A percentile compares a stretch with the other conserved stretches of the same genome.
phyloP scores from a whole-genome alignment of 2,113 vertebrate species.

The Heterotilapia buettikoferi region DNA sequence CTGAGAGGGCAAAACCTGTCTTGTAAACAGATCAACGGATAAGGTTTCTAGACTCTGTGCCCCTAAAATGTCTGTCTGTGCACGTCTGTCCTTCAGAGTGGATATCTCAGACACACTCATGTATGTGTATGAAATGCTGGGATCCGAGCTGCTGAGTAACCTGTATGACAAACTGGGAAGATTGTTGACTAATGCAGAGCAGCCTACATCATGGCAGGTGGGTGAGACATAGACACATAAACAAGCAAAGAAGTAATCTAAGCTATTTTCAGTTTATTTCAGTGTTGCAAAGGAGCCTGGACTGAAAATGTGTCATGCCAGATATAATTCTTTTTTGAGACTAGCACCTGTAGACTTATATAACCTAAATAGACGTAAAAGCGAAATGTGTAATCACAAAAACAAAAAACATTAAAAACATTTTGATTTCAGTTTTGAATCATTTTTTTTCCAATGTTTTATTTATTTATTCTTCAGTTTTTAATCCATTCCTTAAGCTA shows the following conservation, averaged over 20 bases:
- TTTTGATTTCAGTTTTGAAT: not conserved
- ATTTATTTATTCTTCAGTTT: not conserved
- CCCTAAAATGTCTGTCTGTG: not conserved
- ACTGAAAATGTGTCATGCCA: not conserved
- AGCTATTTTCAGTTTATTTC: not conserved
- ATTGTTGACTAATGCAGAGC: conserved; percentile 88
- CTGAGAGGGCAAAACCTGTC: conserved; percentile 1
- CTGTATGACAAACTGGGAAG: conserved; percentile 97
- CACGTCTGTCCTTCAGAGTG: conserved; percentile 76
- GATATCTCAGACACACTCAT: conserved; percentile 98
- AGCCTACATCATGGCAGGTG: conserved; percentile 96
- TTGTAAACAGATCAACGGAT: not conserved
- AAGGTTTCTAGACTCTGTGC: not conserved
- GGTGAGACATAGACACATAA: conserved; percentile 18
- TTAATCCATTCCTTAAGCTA: not conserved
- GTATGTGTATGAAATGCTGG: conserved; percentile 99
- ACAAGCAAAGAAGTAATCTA: not conserved
- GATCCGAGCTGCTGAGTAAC: conserved; percentile 95
- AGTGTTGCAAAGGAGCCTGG: not conserved
- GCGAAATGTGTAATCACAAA: not conserved
- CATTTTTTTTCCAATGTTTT: not conserved
- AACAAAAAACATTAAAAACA: not conserved
- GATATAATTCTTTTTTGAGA: not conserved
- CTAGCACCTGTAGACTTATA: not conserved
- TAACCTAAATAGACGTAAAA: not conserved